These are phyloP conservation scores for Paramacrobiotus metropolitanus DNA, from an alignment of 1,140 invertebrate genomes.

Conservation along the genomic window DNA sequence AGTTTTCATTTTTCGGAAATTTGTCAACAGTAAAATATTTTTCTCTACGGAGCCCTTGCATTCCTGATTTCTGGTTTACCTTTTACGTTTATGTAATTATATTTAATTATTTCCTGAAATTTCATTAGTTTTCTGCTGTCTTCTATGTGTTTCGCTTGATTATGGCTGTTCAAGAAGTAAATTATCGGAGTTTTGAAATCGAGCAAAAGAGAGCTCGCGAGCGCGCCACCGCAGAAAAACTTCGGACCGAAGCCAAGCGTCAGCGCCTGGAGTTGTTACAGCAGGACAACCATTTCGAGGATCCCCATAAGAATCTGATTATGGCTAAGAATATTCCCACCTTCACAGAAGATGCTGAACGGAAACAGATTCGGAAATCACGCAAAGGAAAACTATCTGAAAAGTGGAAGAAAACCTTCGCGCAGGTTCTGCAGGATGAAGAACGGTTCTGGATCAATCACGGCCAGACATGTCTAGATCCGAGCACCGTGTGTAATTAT, in stretches of 20 bases:
- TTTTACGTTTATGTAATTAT: too few species aligned
- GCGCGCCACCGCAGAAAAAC: background rate
- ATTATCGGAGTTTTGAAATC: background rate
- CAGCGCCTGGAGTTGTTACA: background rate
- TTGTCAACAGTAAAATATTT: too few species aligned
- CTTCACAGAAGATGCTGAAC: background rate
- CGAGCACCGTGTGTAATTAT: background rate
- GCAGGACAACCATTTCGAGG: slow-evolving; percentile 4
- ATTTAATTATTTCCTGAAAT: too few species aligned
- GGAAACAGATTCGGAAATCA: background rate
- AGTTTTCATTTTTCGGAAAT: too few species aligned
- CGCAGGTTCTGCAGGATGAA: background rate
- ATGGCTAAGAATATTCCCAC: background rate
- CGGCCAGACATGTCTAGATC: background rate
- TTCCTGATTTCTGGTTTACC: too few species aligned
- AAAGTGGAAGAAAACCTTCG: background rate
- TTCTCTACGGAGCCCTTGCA: too few species aligned
- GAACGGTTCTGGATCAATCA: background rate
- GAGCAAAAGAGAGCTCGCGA: background rate
- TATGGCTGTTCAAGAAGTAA: background rate
- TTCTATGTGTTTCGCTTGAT: too few species aligned
- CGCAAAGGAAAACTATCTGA: background rate
- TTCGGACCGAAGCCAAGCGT: background rate
- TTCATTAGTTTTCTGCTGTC: too few species aligned
- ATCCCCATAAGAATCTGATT: slow-evolving; percentile 3